Evolutionary conservation across 2,888 invertebrate genomes (phyloP), one percentile per base, ranked within the genome.

Genomic region (Dynastes hyllus): DNA sequence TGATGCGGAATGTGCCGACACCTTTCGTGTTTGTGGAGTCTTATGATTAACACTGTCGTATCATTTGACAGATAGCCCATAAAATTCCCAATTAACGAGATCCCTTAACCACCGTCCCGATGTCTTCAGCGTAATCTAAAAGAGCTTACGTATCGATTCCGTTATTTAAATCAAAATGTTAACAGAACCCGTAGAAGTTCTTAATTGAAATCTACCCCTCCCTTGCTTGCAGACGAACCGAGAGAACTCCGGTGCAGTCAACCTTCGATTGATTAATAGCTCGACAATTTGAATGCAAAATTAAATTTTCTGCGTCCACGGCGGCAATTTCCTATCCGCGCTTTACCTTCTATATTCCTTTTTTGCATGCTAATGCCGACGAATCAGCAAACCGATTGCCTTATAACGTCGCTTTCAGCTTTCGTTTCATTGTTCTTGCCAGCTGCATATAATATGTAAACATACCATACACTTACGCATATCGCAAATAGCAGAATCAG

Each of bases 261-360:
- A 66, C 40, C 40, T 45, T 22, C 67, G 40, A 67, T 45, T 67
- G 67, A 67, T 67, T 67, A 67, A 67, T 67, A n/a, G 45, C 45
- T 2, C 67, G 67, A 67, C 67, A 45, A 67, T 67, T 8, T 67
- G 45, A 67, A 67, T 40, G 50, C 67, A 67, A 67, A 40, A 67
- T 67, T 67, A 67, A 67, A 45, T 67, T 40, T 67, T 45, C 67
- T 45, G 16, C 67, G n/a, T 45, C 67, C 9, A n/a, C 45, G 1
- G 45, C 22, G 45, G 22, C 67, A 67, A 45, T 67, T 45, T 67
- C 6, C 45, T 8, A 37, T 37, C n/a, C 1, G 16, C 67, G 9
- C 40, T 50, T 22, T 45, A 40, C 22, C 22, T 16, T n/a, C 45
- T n/a, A 61, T 16, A 40, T 16, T 67, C 45, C 16, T 2, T 67